Evolutionary conservation across 1,140 invertebrate genomes (phyloP).

Genomic region (Papilio dardanus): DNA sequence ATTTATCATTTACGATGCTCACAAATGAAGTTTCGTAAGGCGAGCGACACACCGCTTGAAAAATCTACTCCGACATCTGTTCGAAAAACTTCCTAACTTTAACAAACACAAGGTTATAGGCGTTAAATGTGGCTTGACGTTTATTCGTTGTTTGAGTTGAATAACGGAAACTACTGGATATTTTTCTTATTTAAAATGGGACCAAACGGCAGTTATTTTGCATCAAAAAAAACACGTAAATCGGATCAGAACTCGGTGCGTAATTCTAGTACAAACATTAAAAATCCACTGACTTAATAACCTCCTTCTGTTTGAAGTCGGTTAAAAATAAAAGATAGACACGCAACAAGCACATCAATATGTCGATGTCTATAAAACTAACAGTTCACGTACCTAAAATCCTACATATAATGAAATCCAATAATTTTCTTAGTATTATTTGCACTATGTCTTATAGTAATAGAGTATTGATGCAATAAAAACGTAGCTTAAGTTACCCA

Average conservation of each 20-base stretch:
- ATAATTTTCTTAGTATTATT: slow-evolving; percentile 32
- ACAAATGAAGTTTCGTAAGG: slow-evolving; percentile 23
- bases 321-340: no score
- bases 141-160: background rate
- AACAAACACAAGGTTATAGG: slow-evolving; percentile 41
- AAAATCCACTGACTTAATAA: no score
- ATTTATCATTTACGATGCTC: slow-evolving; percentile 36
- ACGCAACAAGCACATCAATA: no score
- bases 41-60: slow-evolving; percentile 36
- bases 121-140: background rate
- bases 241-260: no score
- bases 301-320: no score
- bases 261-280: no score
- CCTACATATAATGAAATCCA: background rate
- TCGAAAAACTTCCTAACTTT: slow-evolving; percentile 40
- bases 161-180: no score
- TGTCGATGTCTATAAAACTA: background rate
- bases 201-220: no score
- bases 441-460: background rate
- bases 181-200: no score
- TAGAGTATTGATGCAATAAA: slow-evolving; percentile 42
- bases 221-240: no score
- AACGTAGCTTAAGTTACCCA: slow-evolving; percentile 40
- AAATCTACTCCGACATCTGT: slow-evolving; percentile 43
- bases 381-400: background rate